Evolutionary conservation across 2,113 vertebrate species (phyloP).

Genomic region (Erythrocercus mccallii): DNA sequence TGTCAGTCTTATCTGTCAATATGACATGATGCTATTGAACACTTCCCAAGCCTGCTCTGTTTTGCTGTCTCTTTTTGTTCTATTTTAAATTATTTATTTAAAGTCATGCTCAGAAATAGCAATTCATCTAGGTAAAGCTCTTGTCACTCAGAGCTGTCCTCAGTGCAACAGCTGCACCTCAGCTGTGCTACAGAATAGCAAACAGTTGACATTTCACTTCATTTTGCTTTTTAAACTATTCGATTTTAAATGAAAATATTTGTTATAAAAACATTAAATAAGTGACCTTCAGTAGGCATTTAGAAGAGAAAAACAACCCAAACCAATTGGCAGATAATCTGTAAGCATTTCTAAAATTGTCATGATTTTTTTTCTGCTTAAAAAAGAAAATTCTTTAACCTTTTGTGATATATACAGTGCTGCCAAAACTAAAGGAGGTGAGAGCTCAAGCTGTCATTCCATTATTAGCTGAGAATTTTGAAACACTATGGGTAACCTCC

Average conservation of each 20-base stretch:
- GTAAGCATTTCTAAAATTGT: neutral
- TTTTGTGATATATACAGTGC: neutral
- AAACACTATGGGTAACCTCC: neutral
- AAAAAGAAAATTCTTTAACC: neutral
- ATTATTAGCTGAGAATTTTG: neutral
- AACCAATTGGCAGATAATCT: neutral
- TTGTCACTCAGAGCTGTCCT: neutral
- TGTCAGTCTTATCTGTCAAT: conserved; percentile 12
- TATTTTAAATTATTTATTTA: neutral
- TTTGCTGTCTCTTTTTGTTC: neutral
- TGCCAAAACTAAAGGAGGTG: neutral
- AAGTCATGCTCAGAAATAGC: neutral
- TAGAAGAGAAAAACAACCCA: neutral
- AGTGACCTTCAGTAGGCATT: neutral
- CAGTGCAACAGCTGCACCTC: neutral
- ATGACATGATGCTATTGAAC: neutral
- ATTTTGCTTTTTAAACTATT: neutral
- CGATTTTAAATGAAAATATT: neutral
- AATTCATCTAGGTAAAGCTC: neutral
- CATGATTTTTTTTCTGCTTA: neutral
- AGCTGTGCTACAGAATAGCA: neutral
- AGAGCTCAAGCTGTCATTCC: neutral
- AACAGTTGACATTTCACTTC: neutral
- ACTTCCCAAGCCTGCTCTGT: neutral
- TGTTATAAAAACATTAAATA: neutral